phyloP scores from a whole-genome alignment of 1,140 invertebrate species.

The Hycleus cichorii region DNA sequence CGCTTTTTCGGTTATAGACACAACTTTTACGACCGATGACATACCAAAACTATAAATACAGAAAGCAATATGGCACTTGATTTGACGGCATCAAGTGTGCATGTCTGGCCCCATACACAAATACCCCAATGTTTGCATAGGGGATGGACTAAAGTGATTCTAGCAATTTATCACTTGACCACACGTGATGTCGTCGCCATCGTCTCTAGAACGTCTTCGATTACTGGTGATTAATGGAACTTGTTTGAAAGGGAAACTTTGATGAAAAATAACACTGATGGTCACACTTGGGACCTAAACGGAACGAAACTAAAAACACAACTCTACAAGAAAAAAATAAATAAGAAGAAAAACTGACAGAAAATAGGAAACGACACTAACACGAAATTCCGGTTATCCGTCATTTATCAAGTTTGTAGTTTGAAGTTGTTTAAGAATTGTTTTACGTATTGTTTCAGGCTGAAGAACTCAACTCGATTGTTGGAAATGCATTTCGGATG shows the following conservation, averaged over 20 bases:
- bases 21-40: not conserved
- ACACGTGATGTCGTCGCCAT: conserved; percentile 2
- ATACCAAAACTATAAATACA: not conserved
- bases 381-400: no score
- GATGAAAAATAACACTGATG: conserved; percentile 19
- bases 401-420: no score
- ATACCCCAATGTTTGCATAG: conserved; percentile 6
- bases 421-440: no score
- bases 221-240: conserved; percentile 22
- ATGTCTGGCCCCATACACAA: no score
- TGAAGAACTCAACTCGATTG: conserved; percentile 78
- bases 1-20: no score
- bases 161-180: conserved; percentile 20
- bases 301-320: no score
- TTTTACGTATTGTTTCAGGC: conserved; percentile 54
- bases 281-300: conserved; percentile 10
- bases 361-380: no score
- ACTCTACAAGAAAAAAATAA: no score
- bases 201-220: conserved; percentile 19
- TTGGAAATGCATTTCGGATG: conserved; percentile 88
- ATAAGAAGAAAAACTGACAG: no score
- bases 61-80: conserved; percentile 8
- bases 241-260: conserved; percentile 19
- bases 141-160: conserved; percentile 1
- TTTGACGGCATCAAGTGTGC: not conserved